Evolutionary conservation across 2,113 vertebrate genomes (phyloP).

Genomic region (Ahaetulla prasina): DNA sequence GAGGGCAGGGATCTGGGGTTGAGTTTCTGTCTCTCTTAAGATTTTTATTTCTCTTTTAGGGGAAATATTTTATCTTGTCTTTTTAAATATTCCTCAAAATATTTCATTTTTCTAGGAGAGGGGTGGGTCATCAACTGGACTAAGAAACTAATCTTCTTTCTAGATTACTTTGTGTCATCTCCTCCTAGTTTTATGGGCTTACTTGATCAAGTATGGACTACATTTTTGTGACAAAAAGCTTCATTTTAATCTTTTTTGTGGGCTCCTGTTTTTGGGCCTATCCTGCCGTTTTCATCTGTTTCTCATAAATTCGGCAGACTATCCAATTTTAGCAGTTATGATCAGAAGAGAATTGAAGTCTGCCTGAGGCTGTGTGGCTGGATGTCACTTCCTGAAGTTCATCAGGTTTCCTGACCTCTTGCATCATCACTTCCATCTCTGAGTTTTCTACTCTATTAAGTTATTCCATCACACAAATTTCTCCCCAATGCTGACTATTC

Average conservation of each 20-base stretch:
- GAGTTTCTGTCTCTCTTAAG: too few relatives aligned
- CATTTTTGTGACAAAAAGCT: neutral
- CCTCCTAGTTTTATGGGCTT: neutral
- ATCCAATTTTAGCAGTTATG: neutral
- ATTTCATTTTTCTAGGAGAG: too few relatives aligned
- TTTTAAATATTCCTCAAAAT: too few relatives aligned
- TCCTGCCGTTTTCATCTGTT: neutral
- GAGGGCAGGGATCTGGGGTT: too few relatives aligned
- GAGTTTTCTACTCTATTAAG: neutral
- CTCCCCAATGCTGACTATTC: neutral
- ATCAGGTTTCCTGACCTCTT: neutral
- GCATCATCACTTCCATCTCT: neutral
- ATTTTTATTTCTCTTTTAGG: too few relatives aligned
- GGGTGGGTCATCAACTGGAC: neutral
- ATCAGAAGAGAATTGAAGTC: neutral
- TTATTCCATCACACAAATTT: neutral
- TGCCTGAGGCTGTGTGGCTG: neutral
- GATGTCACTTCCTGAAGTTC: neutral
- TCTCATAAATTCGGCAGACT: neutral
- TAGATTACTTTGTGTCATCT: neutral
- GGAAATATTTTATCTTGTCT: too few relatives aligned
- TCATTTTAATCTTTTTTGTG: neutral
- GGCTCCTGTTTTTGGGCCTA: neutral
- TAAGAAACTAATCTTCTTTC: neutral
- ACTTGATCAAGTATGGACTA: neutral